phyloP scores from a whole-genome alignment of 2,113 vertebrate species.

The Oreochromis aureus region DNA sequence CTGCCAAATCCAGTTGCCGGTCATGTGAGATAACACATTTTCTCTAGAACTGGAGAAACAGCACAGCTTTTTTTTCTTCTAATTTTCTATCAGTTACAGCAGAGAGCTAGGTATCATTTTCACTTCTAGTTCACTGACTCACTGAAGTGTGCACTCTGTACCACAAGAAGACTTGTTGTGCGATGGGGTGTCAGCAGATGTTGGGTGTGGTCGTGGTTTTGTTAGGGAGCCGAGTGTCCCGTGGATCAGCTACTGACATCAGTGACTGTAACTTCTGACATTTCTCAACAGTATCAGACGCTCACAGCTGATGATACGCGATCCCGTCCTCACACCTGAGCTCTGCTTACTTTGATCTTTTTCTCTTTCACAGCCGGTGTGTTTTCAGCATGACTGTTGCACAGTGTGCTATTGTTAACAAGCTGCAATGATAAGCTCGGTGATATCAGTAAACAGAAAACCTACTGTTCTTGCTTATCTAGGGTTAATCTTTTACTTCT shows the following conservation, averaged over 20 bases:
- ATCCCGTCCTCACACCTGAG: neutral
- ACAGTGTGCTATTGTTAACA: neutral
- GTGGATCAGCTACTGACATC: neutral
- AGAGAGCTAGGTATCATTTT: neutral
- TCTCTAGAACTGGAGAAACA: neutral
- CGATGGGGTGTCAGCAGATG: conserved; percentile 30
- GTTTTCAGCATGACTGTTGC: neutral
- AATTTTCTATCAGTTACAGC: neutral
- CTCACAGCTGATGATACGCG: neutral
- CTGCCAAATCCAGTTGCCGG: neutral
- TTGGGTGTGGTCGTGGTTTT: conserved; percentile 21
- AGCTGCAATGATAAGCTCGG: neutral
- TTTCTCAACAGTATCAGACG: neutral
- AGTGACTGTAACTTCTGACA: neutral
- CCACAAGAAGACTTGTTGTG: neutral
- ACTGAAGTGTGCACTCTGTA: neutral
- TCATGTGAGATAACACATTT: neutral
- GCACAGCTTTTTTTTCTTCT: neutral
- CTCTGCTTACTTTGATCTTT: neutral
- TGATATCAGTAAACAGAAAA: conserved; percentile 2
- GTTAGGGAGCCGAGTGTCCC: neutral
- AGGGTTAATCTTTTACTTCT: neutral
- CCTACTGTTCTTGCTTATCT: neutral
- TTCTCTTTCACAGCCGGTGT: neutral
- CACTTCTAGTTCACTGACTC: neutral